These are phyloP conservation scores for Orchestia grillus DNA, from an alignment of 1,140 invertebrate genomes.

Conservation along the genomic window DNA sequence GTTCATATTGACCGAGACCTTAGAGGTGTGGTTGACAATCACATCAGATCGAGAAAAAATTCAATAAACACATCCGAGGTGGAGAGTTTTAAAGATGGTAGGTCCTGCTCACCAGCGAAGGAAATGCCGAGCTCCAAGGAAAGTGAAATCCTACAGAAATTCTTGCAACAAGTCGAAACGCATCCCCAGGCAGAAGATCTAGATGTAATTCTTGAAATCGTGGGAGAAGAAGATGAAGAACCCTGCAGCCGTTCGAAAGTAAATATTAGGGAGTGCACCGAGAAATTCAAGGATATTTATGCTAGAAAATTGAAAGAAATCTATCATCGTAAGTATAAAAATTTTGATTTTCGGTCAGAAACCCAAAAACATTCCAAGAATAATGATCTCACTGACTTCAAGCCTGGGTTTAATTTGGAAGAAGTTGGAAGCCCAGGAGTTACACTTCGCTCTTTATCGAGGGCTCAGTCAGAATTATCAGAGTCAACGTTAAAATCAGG, in stretches of 20 bases:
- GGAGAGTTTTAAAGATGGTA: neutral
- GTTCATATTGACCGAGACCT: neutral
- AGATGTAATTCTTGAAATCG: constrained; percentile 37
- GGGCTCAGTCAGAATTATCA: neutral
- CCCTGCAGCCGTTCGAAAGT: constrained; percentile 12
- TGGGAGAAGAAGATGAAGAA: constrained; percentile 45
- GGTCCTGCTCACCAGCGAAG: neutral
- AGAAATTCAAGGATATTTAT: constrained; percentile 41
- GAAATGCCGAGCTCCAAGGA: neutral
- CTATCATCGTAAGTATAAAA: neutral
- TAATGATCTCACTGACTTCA: neutral
- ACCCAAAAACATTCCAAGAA: neutral
- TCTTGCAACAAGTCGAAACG: constrained; percentile 17
- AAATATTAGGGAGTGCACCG: constrained; percentile 13
- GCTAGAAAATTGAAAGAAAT: constrained; percentile 39
- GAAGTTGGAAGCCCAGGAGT: neutral
- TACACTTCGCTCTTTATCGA: neutral
- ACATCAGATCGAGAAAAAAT: constrained; percentile 34
- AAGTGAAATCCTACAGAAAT: constrained; percentile 31
- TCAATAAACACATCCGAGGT: neutral
- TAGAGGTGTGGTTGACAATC: constrained; percentile 33
- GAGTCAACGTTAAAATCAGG: neutral
- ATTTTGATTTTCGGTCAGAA: neutral
- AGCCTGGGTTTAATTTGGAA: neutral
- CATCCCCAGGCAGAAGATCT: constrained; percentile 40